Conservation (phyloP, 2,888 invertebrate species). For the Cryptocephalus primarius region DNA sequence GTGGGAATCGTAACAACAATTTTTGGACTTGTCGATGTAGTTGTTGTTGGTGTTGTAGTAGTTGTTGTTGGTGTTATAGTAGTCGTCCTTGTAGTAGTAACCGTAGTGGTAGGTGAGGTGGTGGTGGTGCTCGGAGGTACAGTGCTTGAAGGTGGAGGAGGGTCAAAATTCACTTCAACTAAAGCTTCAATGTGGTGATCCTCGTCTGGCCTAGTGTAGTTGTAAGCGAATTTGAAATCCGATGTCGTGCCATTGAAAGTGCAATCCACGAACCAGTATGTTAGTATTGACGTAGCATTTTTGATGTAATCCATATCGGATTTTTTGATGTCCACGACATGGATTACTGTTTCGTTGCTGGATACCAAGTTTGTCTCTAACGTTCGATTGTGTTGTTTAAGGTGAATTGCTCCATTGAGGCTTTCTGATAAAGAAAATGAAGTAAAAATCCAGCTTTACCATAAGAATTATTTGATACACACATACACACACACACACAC, state of each 20-base stretch:
- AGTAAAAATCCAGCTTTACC: no score
- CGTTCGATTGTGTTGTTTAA: conserved; percentile 52
- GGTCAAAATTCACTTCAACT: conserved; percentile 58
- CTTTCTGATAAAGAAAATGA: conserved; percentile 40
- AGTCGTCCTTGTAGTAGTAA: conserved; percentile 13
- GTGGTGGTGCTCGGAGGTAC: conserved; percentile 29
- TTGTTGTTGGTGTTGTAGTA: conserved; percentile 8
- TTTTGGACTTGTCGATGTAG: conserved; percentile 3
- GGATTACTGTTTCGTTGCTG: conserved; percentile 46
- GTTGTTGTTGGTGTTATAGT: conserved; percentile 9
- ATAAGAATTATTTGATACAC: background rate
- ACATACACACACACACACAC: no score
- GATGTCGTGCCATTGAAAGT: conserved; percentile 52
- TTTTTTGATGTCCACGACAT: conserved; percentile 46
- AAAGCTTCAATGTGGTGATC: conserved; percentile 57
- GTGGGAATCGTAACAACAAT: conserved; percentile 10
- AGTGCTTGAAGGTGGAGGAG: conserved; percentile 38
- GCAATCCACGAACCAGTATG: conserved; percentile 76
- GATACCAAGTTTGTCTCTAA: conserved; percentile 51
- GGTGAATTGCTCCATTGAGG: conserved; percentile 54
- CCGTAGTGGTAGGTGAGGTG: conserved; percentile 11
- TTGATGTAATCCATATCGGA: conserved; percentile 51
- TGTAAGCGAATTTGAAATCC: conserved; percentile 49
- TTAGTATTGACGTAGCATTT: conserved; percentile 45
- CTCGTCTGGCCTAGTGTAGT: conserved; percentile 50